A percentile compares a stretch with the other conserved stretches of the same genome.
phyloP scores from a whole-genome alignment of 2,113 vertebrate species.

The Narcine bancroftii region DNA sequence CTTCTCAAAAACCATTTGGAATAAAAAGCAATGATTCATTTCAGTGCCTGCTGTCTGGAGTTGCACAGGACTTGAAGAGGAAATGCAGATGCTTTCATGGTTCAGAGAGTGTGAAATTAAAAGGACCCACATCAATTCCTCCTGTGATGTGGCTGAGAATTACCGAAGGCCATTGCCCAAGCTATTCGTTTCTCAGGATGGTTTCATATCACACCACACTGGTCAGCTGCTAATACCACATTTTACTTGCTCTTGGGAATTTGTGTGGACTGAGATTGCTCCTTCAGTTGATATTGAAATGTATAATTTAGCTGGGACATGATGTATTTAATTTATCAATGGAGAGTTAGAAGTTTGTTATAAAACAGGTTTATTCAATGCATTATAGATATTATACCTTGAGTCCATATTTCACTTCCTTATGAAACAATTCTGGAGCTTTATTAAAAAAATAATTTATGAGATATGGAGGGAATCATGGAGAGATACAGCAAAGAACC shows the following conservation, averaged over 20 bases:
- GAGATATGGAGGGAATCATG: too few species aligned
- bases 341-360: not conserved
- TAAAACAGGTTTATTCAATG: not conserved
- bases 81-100: constrained; percentile 36
- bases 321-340: constrained; percentile 10
- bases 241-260: not conserved
- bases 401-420: not conserved
- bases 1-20: constrained; percentile 14
- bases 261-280: not conserved
- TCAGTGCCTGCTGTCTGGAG: constrained; percentile 28
- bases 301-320: not conserved
- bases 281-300: constrained; percentile 10
- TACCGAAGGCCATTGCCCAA: not conserved
- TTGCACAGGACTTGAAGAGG: constrained; percentile 2
- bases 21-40: constrained; percentile 36
- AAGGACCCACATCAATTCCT: constrained; percentile 31
- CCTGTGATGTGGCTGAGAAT: not conserved
- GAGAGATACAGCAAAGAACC: too few species aligned
- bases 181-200: not conserved
- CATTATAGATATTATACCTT: too few species aligned
- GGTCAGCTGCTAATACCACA: not conserved
- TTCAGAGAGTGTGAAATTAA: constrained; percentile 37
- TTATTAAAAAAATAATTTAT: too few species aligned
- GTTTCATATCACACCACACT: not conserved
- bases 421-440: not conserved